phyloP scores from a whole-genome alignment of 30 jellyfish, hydroid and myxozoan species.

The Haliclystus octoradiatus region DNA sequence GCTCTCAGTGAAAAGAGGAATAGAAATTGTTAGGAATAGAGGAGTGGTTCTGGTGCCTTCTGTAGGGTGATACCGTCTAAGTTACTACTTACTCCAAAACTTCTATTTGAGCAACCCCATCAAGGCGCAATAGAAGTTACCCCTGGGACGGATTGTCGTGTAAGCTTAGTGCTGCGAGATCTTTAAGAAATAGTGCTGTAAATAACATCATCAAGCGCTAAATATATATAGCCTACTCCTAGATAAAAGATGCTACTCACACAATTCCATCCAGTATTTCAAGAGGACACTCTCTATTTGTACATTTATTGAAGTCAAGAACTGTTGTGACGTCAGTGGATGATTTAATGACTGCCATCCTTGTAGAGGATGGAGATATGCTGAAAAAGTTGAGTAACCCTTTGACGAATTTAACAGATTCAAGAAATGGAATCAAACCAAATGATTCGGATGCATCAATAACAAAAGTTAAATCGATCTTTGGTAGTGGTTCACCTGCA shows the following conservation, averaged over 20 bases:
- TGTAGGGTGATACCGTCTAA: too few relatives aligned
- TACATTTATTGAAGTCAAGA: constrained; percentile 15
- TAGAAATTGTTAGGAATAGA: too few relatives aligned
- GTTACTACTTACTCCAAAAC: too few relatives aligned
- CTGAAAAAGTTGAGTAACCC: constrained; percentile 8
- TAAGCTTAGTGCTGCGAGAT: not conserved
- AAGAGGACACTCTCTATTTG: constrained; percentile 23
- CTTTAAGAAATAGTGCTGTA: not conserved
- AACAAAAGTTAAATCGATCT: not conserved
- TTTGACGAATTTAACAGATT: not conserved
- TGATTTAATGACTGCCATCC: constrained; percentile 32
- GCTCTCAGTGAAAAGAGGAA: too few relatives aligned
- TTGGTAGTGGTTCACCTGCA: not conserved
- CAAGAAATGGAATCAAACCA: not conserved
- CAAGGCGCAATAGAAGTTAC: too few relatives aligned
- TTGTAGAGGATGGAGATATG: constrained; percentile 31
- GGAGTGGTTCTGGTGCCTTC: too few relatives aligned
- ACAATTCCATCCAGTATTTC: constrained; percentile 5
- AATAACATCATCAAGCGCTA: too few relatives aligned
- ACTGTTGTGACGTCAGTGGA: constrained; percentile 19
- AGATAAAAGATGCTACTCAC: constrained; percentile 16
- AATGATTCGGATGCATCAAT: not conserved
- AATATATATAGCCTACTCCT: not conserved
- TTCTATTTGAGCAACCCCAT: not conserved
- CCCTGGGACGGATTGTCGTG: too few relatives aligned